phyloP scores from a whole-genome alignment of 1,140 invertebrate species.

The Chironomus striatipennis region DNA sequence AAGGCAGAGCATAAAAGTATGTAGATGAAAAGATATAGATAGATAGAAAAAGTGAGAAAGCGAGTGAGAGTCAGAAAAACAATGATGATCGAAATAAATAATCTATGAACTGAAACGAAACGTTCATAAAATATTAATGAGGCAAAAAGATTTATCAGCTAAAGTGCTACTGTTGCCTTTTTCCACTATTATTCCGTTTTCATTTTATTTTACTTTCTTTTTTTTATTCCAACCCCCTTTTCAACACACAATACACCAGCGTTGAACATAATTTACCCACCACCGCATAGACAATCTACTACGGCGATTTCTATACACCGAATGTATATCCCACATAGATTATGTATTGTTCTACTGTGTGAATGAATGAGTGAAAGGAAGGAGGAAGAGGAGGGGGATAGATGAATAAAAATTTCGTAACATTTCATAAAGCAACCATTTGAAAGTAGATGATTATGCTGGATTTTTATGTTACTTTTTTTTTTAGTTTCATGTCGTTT shows the following conservation, averaged over 20 bases:
- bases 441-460: conserved; percentile 13
- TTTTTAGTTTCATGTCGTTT: neutral
- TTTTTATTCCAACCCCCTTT: neutral
- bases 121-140: conserved; percentile 24
- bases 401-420: no score
- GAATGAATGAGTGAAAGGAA: no score
- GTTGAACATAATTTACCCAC: neutral
- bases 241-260: neutral
- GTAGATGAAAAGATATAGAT: neutral
- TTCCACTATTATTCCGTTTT: neutral
- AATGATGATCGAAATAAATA: conserved; percentile 24
- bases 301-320: no score
- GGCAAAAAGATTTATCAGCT: conserved; percentile 23
- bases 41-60: neutral
- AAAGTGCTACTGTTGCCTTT: conserved; percentile 10
- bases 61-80: neutral
- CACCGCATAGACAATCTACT: no score
- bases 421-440: neutral
- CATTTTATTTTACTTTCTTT: no score
- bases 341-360: no score
- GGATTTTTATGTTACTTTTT: neutral
- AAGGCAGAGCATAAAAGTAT: neutral
- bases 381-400: no score
- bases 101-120: conserved; percentile 23
- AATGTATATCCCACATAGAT: no score